These are phyloP conservation scores for Trachymyrmex cornetzi DNA, from an alignment of 1,140 invertebrate genomes.

Conservation along the genomic window DNA sequence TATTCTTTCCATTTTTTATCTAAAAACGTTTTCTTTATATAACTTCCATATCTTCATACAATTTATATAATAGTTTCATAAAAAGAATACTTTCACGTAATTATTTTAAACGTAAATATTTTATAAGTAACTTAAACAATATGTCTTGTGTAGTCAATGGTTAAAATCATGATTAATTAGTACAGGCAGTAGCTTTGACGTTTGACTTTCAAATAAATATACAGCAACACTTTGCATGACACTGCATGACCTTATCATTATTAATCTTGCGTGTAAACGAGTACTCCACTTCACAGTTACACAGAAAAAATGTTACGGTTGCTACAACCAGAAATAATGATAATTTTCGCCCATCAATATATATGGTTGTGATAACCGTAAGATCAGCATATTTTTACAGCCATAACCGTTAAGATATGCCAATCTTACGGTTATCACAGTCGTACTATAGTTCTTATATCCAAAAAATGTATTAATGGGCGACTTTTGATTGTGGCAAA, in stretches of 20 bases:
- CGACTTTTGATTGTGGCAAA: too few species aligned
- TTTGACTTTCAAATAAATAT: conserved; percentile 55
- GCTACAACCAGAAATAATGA: too few species aligned
- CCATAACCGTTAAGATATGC: too few species aligned
- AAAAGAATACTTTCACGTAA: background rate
- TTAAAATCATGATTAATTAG: background rate
- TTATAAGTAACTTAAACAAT: background rate
- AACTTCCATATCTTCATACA: background rate
- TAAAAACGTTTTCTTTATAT: background rate
- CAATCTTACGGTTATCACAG: too few species aligned
- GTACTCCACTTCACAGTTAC: conserved; percentile 61
- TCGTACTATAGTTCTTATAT: too few species aligned
- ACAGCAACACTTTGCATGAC: conserved; percentile 72
- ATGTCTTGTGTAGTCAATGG: background rate
- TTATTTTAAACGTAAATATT: background rate
- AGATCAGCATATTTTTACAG: too few species aligned
- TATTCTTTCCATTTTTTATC: background rate
- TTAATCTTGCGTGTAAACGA: conserved; percentile 61
- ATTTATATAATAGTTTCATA: background rate
- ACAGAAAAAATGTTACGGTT: too few species aligned
- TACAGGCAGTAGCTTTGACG: conserved; percentile 1
- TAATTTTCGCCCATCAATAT: too few species aligned
- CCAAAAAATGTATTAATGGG: too few species aligned
- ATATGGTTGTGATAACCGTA: too few species aligned
- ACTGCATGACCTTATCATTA: conserved; percentile 73